Base-by-base conservation (phyloP, 2,113 vertebrate genomes). In the Equus przewalskii region DNA sequence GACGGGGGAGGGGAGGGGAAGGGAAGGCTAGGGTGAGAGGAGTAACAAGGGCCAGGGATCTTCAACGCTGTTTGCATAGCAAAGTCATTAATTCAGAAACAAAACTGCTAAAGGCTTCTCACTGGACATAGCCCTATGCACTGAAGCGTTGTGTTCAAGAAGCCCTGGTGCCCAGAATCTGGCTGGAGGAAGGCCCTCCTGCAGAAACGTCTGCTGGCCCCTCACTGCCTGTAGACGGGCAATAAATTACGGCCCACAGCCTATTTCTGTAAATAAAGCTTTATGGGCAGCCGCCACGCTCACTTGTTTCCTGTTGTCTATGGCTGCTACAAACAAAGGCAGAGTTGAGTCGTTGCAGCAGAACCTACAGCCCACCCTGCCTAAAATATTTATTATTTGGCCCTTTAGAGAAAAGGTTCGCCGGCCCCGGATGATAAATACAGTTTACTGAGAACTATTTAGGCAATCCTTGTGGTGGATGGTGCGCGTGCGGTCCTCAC, bases 141-240 rank as follows among this genome's bases (percentile, higher is more conserved):
- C 24, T 15, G 7, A 62, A 14, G 1, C 1, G 49, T 33, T 28
- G 5, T 49, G 7, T 16, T 49, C 51, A 58, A 12, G 28, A 62
- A 56, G 33, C 7, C 26, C 36, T 22, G 13, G 30, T 54, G 26
- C 8, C 36, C 14, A 62, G 28, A 28, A 16, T 6, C 5, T 36
- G n/a, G 13, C 1, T 12, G 54, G 21, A 12, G 11, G 2, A 3
- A 26, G 41, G 2, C 3, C n/a, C 2, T 69, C 12, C 30, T 44
- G 21, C 10, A 13, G 51, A 73, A 82, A 24, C 2, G 12, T 51
- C 12, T 2, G 0, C 26, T n/a, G 11, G 11, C 3, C 12, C 54
- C 36, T 65, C n/a, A 18, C 22, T 62, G 41, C 26, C 28, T 4
- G 1, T 24, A 69, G 24, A 58, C 64, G 33, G 1, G 12, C 67